Evolutionary conservation across 2,888 invertebrate genomes (phyloP), one percentile per base, ranked within the genome.

Genomic region (Macrophya alboannulata): DNA sequence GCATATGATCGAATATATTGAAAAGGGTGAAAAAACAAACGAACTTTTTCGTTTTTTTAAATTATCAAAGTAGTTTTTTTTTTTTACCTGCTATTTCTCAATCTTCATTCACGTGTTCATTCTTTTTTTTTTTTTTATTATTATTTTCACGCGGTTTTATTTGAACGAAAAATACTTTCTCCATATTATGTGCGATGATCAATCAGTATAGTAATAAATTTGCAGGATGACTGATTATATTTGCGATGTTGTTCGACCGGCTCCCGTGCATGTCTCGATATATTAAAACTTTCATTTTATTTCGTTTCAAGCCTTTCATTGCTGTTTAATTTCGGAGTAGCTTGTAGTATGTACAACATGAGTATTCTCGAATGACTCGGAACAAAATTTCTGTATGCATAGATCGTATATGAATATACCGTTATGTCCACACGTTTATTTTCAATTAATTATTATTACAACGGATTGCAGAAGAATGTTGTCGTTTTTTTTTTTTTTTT

Each of bases 201-300:
- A 43, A 81, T 81, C 81, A 81, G 15, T 62, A n/a, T n/a, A 31
- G 40, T 59, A 37, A 62, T 81, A 62, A 79, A 59, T 81, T 62
- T 17, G 12, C 81, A 12, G 17, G 62, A 81, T 81, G 81, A 81
- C 62, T 51, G 62, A 81, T 81, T 62, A 62, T 40, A 81, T 62
- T 62, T n/a, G 51, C 62, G 12, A 77, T 21, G 8, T 55, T 51
- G 51, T 55, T 77, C 31, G 45, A 21, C 45, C 21, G 74, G 31
- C 25, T 21, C 31, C 77, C 17, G 15, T 37, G 25, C 15, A 31
- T 37, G 10, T 12, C n/a, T 51, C 15, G 12, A 62, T 12, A 17
- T 62, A 12, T 59, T 59, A 31, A 25, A 81, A 62, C 81, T 81
- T 81, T 81, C 81, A 59, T 62, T 81, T 81, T 6, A 43, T 51